Percentiles rank a stretch among this genome's conserved stretches.
Conservation (phyloP, 2,888 invertebrate genomes). For the Eupithecia pulchellata region DNA sequence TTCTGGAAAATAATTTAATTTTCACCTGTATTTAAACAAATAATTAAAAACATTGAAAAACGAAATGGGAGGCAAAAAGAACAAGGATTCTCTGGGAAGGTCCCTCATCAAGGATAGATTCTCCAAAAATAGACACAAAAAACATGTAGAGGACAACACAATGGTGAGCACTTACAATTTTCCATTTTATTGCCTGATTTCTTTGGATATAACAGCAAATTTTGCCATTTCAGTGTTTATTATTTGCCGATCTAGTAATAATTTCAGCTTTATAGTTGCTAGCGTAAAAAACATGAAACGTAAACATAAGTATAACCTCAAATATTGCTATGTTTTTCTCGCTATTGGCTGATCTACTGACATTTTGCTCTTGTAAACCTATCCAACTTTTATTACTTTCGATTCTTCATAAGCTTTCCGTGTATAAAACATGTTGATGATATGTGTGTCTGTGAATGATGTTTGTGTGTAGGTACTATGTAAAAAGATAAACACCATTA, state of each 20-base stretch:
- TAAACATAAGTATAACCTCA: slow-evolving; percentile 27
- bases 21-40: not conserved
- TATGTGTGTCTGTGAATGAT: too few relatives aligned
- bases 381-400: not conserved
- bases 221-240: not conserved
- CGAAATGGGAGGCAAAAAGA: slow-evolving; percentile 91
- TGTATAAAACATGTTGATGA: not conserved
- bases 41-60: not conserved
- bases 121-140: slow-evolving; percentile 86
- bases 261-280: not conserved
- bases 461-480: too few relatives aligned
- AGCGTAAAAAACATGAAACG: not conserved
- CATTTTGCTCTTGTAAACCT: not conserved
- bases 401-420: not conserved
- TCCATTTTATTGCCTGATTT: not conserved
- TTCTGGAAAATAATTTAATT: not conserved
- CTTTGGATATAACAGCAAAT: not conserved
- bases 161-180: slow-evolving; percentile 76
- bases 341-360: not conserved
- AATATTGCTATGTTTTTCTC: not conserved
- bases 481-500: not conserved
- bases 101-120: slow-evolving; percentile 91
- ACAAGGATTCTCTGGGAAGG: slow-evolving; percentile 88
- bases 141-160: slow-evolving; percentile 89
- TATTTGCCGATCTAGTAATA: not conserved